phyloP scores from a whole-genome alignment of 1,140 invertebrate genomes.

The Subanguina moxae region DNA sequence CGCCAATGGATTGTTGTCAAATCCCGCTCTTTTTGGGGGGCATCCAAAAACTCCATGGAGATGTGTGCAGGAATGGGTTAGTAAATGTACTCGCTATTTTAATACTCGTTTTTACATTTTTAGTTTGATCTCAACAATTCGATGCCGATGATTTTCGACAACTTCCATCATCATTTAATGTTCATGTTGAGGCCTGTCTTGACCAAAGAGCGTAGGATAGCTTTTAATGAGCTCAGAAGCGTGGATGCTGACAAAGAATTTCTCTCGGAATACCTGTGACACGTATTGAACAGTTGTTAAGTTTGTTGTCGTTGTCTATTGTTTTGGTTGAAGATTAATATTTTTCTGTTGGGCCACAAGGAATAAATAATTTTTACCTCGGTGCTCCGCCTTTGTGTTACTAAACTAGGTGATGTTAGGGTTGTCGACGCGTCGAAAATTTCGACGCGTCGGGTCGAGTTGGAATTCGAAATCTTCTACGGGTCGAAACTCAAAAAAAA shows the following conservation, averaged over 20 bases:
- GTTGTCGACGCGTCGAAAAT: too few relatives aligned
- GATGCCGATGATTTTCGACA: background rate
- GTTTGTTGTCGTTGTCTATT: too few relatives aligned
- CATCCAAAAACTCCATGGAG: conserved; percentile 68
- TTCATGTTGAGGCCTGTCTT: conserved; percentile 2
- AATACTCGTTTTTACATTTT: background rate
- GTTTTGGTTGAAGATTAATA: too few relatives aligned
- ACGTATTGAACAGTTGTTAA: too few relatives aligned
- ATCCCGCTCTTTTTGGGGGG: conserved; percentile 81
- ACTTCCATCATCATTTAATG: conserved; percentile 8
- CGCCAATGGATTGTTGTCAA: conserved; percentile 79
- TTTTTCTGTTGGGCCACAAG: too few relatives aligned
- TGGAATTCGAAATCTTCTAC: too few relatives aligned
- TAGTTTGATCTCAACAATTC: conserved; percentile 3
- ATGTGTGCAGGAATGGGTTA: conserved; percentile 80
- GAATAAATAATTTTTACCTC: too few relatives aligned
- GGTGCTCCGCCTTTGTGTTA: too few relatives aligned
- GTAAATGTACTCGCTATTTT: conserved; percentile 40
- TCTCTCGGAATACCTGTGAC: background rate
- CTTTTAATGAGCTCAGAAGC: conserved; percentile 6
- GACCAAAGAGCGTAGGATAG: conserved; percentile 3
- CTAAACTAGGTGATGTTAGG: too few relatives aligned
- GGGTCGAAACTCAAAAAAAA: too few relatives aligned
- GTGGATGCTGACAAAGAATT: background rate
- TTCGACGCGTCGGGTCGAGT: too few relatives aligned